Conservation (phyloP, 64 coral and sea anemone genomes). For the Trachythela sp. region DNA sequence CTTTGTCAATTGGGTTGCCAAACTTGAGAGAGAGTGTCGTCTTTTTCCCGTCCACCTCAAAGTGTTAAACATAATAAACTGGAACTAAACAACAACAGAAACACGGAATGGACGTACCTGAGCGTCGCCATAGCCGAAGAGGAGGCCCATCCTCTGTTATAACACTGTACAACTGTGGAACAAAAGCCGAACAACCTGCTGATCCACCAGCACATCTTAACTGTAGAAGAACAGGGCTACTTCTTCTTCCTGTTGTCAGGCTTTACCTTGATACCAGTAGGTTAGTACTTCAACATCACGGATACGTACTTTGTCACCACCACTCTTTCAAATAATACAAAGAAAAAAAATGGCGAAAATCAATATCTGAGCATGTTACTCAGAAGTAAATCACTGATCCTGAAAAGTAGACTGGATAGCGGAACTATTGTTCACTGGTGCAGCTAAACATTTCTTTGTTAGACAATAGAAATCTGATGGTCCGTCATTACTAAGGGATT, state of each 20-base stretch:
- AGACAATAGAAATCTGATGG: too few species aligned
- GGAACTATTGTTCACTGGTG: too few species aligned
- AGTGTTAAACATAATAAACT: too few species aligned
- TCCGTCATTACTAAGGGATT: too few species aligned
- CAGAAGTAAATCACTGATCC: too few species aligned
- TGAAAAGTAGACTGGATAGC: too few species aligned
- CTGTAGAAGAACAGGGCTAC: slow-evolving; percentile 66
- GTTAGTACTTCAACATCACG: slow-evolving; percentile 76
- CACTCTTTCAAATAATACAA: background rate
- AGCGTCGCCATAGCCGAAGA: slow-evolving; percentile 87
- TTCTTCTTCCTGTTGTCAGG: slow-evolving; percentile 83
- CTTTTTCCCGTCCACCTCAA: too few species aligned
- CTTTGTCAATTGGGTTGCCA: too few species aligned
- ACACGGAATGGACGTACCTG: slow-evolving; percentile 50
- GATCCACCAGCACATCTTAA: slow-evolving; percentile 82
- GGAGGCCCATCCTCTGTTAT: slow-evolving; percentile 89
- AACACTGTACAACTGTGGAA: slow-evolving; percentile 80
- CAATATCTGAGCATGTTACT: background rate
- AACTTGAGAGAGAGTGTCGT: too few species aligned
- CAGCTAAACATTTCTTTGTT: too few species aligned
- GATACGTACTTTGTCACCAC: slow-evolving; percentile 67
- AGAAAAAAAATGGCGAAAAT: background rate
- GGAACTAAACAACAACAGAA: too few species aligned
- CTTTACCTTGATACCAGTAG: slow-evolving; percentile 51
- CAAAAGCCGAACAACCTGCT: slow-evolving; percentile 60